Evolutionary conservation across 2,113 vertebrate genomes (phyloP).

Genomic region (Sarotherodon lohbergeri): DNA sequence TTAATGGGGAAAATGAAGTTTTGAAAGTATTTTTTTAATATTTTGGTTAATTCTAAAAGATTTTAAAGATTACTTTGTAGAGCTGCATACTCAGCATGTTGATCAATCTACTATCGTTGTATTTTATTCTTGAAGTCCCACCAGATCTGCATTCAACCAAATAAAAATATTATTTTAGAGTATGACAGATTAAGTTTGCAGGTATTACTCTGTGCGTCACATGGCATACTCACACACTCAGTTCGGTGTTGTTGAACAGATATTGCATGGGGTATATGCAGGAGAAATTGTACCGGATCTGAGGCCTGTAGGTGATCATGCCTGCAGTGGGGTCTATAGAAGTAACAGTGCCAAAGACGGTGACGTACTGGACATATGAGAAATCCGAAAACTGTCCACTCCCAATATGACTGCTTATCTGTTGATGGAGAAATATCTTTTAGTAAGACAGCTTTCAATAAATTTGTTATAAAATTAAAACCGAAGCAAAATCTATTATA

Average conservation of each 20-base stretch:
- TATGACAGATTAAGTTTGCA: not conserved
- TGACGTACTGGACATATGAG: slow-evolving; percentile 65
- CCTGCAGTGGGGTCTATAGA: slow-evolving; percentile 46
- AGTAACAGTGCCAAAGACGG: slow-evolving; percentile 59
- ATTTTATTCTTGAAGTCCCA: slow-evolving; percentile 59
- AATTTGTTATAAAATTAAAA: not conserved
- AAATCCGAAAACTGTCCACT: slow-evolving; percentile 55
- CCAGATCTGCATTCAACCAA: slow-evolving; percentile 55
- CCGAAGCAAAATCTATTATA: not conserved
- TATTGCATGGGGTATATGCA: slow-evolving; percentile 72
- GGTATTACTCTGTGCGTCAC: not conserved
- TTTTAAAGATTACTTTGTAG: slow-evolving; percentile 41
- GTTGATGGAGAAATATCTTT: not conserved
- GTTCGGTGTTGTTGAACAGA: slow-evolving; percentile 68
- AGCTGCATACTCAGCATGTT: slow-evolving; percentile 66
- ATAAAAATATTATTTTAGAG: not conserved
- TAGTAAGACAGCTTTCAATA: not conserved
- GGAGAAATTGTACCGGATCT: slow-evolving; percentile 69
- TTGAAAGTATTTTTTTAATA: not conserved
- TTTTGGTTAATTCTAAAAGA: not conserved
- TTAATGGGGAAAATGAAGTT: not conserved
- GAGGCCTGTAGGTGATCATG: slow-evolving; percentile 65
- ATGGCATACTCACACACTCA: slow-evolving; percentile 65
- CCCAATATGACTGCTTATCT: slow-evolving; percentile 52
- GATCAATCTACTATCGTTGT: slow-evolving; percentile 72